Conservation (phyloP, 2,113 vertebrate species). For the Pandion haliaetus region DNA sequence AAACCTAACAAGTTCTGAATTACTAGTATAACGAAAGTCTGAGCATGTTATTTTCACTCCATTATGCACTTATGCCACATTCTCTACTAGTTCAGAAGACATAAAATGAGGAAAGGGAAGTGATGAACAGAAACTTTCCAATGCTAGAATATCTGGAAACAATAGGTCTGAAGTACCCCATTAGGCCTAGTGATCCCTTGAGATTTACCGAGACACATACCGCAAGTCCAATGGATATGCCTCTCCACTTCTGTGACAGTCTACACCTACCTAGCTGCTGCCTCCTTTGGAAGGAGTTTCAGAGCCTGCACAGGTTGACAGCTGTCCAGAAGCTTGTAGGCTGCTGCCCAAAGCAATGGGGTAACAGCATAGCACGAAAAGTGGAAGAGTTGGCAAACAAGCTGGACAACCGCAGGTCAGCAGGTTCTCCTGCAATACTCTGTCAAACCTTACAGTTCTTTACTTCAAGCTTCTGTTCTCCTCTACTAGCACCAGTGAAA, state of each 20-base stretch:
- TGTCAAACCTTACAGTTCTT: not conserved
- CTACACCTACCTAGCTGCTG: not conserved
- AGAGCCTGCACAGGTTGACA: not conserved
- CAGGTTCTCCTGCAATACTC: not conserved
- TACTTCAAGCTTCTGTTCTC: not conserved
- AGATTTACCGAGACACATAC: not conserved
- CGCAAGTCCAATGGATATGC: not conserved
- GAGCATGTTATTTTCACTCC: not conserved
- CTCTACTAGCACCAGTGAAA: not conserved
- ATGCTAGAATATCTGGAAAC: not conserved
- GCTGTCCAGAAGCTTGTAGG: not conserved
- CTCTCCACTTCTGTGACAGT: not conserved
- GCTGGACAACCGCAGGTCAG: not conserved
- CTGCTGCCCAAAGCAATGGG: not conserved
- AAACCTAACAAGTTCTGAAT: constrained; percentile 3
- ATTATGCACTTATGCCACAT: not conserved
- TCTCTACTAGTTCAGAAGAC: not conserved
- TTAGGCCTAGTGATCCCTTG: not conserved
- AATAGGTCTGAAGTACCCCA: not conserved
- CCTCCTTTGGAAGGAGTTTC: not conserved
- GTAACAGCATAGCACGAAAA: not conserved
- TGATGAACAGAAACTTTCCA: not conserved
- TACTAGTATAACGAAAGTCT: not conserved
- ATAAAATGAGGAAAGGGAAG: not conserved
- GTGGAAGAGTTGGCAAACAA: not conserved